Conservation (phyloP, 2,113 vertebrate species). For the Corythaeola cristata region DNA sequence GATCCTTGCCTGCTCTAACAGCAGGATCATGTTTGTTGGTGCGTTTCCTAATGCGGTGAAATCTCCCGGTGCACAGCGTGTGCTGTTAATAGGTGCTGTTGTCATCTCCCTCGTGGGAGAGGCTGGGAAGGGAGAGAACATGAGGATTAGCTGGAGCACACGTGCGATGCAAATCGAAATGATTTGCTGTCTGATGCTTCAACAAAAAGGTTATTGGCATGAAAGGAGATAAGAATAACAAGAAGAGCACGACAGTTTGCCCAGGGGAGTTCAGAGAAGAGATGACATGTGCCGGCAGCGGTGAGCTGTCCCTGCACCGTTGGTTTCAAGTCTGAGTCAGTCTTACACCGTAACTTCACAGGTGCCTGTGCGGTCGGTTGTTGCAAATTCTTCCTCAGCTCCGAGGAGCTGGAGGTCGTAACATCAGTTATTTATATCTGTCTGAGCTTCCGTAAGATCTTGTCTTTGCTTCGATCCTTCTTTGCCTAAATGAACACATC, state of each 20-base stretch:
- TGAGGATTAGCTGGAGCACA: neutral
- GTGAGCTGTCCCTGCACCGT: neutral
- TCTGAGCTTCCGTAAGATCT: neutral
- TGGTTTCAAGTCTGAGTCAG: neutral
- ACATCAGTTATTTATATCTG: neutral
- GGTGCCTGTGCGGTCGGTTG: neutral
- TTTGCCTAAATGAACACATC: neutral
- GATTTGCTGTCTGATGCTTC: neutral
- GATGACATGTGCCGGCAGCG: fast-evolving
- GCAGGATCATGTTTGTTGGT: neutral
- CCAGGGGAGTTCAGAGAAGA: neutral
- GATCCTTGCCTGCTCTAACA: neutral
- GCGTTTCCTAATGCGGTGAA: neutral
- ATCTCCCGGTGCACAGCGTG: fast-evolving
- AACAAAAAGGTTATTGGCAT: neutral
- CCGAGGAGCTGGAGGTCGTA: neutral
- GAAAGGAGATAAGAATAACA: neutral
- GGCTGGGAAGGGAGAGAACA: neutral
- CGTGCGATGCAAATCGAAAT: neutral
- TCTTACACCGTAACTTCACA: neutral
- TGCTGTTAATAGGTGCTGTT: neutral
- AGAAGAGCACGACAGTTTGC: neutral
- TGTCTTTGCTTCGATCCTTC: neutral
- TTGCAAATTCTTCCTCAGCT: neutral
- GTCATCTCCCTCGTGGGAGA: neutral